Evolutionary conservation across 1,140 invertebrate genomes (phyloP).

Genomic region (Artemia franciscana): DNA sequence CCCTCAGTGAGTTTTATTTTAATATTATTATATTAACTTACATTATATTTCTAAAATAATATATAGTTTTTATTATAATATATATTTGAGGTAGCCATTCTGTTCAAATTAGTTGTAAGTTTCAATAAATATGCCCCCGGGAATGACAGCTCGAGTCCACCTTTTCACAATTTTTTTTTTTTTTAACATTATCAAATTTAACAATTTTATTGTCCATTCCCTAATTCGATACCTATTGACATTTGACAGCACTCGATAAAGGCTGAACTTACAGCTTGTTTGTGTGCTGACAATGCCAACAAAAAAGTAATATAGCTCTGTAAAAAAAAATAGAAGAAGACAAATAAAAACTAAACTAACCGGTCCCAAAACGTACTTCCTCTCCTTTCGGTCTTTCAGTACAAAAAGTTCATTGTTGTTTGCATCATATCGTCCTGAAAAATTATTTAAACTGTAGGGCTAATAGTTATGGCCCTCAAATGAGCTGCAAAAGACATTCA

Average conservation of each 20-base stretch:
- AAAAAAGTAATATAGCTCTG: background rate
- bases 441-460: too few species aligned
- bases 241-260: background rate
- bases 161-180: background rate
- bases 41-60: too few species aligned
- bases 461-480: too few species aligned
- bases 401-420: slow-evolving; percentile 1
- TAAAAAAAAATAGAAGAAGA: background rate
- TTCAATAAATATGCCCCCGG: too few species aligned
- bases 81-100: too few species aligned
- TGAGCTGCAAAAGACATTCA: too few species aligned
- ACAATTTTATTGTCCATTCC: background rate
- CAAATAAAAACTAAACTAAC: background rate
- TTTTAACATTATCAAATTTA: background rate
- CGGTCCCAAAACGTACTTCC: background rate
- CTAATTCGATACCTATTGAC: background rate
- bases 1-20: too few species aligned
- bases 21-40: too few species aligned
- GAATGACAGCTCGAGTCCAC: background rate
- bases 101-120: too few species aligned
- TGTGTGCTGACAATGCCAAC: background rate
- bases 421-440: background rate
- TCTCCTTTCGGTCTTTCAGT: background rate
- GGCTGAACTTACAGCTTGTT: background rate
- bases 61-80: too few species aligned